Evolutionary conservation across 2,113 vertebrate species (phyloP).

Genomic region (Typhlomys cinereus): DNA sequence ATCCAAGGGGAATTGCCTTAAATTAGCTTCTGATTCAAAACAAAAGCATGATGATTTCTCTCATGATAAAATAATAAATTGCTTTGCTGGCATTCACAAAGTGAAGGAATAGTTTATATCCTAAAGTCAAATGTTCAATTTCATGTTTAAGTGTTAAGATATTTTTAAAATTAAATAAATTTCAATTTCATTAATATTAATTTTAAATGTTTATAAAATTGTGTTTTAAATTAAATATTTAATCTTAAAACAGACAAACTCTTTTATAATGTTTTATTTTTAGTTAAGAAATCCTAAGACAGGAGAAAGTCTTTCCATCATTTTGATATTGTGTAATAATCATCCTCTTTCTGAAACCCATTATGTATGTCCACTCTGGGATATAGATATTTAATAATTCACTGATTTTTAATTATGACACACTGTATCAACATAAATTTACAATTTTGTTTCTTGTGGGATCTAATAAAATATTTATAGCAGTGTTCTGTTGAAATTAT

Average conservation of each 20-base stretch:
- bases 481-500: too few species aligned
- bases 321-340: not conserved
- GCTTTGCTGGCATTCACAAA: not conserved
- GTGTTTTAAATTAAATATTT: too few species aligned
- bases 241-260: too few species aligned
- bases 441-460: too few species aligned
- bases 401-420: not conserved
- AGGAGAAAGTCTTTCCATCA: not conserved
- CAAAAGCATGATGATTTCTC: not conserved
- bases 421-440: not conserved
- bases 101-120: not conserved
- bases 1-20: not conserved
- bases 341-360: fast-evolving
- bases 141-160: not conserved
- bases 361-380: not conserved
- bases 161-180: not conserved
- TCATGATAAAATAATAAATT: not conserved
- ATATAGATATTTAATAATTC: not conserved
- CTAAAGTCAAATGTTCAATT: not conserved
- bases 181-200: too few species aligned
- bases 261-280: too few species aligned
- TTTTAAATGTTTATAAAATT: too few species aligned
- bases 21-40: not conserved
- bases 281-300: not conserved
- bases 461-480: too few species aligned